Evolutionary conservation across 2,113 vertebrate species (phyloP), one percentile per base, ranked within the genome.

Genomic region (Myiopsitta monachus): DNA sequence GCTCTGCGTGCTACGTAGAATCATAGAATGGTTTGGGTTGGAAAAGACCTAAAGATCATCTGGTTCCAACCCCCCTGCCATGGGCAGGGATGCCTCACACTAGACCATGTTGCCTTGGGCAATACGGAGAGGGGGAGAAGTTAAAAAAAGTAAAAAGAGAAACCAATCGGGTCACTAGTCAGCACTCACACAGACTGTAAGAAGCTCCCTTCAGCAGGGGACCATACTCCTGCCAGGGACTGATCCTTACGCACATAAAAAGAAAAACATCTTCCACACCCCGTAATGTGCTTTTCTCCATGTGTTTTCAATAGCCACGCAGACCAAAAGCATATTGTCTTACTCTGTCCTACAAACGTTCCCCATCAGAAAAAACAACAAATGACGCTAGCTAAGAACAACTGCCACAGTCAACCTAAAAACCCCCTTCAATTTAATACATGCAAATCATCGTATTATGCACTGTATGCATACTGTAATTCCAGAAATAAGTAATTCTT

Each of bases 51-150:
- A 36, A 59, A 24, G 6, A 36, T 59, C 33, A 36, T 23, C 14
- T 24, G 33, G 57, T 36, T 36, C 21, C 22, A 59, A 59, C 14
- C 57, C 14, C 33, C 6, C 57, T 59, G 57, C 57, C 57, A 59
- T 24, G n/a, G 33, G 33, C 57, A 36, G 57, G 57, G 33, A 59
- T 36, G 33, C 22, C 33, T 59, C 55, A 59, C 9, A 16, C 33
- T 36, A 36, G 22, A n/a, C 57, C 57, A n/a, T n/a, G 57, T 10
- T 23, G 9, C 57, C 33, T 14, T 22, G 23, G 57, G 33, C 33
- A n/a, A n/a, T 6, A 23, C 0, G 6, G 41, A 64, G 14, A 16
- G 7, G 2, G 8, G 2, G 4, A 15, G 10, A 36, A 64, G 24
- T 26, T 44, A 75, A 54, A 61, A 21, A 46, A 51, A 33, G 28